Evolutionary conservation across 1,140 invertebrate genomes (phyloP).

Genomic region (Sminthurinus signatus): DNA sequence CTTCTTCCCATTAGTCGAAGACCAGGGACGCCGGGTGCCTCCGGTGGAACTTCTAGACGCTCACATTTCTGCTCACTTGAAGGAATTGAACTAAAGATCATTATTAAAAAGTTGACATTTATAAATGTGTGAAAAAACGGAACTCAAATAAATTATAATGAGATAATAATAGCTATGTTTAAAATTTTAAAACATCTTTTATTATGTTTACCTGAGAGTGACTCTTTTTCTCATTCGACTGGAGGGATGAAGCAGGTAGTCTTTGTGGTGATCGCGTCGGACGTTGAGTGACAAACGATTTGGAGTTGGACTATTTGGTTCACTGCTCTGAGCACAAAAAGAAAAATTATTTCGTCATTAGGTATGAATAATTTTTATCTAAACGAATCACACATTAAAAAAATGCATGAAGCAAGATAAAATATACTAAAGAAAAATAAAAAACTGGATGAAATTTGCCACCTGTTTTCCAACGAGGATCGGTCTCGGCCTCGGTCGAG

Average conservation of each 20-base stretch:
- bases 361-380: neutral
- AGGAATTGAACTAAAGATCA: constrained; percentile 7
- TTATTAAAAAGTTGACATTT: too few species aligned
- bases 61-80: neutral
- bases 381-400: neutral
- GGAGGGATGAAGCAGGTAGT: constrained; percentile 15
- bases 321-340: constrained; percentile 35
- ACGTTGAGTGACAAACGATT: constrained; percentile 14
- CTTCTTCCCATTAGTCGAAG: neutral
- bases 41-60: neutral
- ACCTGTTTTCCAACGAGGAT: constrained; percentile 23
- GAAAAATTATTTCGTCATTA: neutral
- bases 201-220: constrained; percentile 28
- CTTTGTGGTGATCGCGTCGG: constrained; percentile 8
- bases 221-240: constrained; percentile 38
- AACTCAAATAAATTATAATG: neutral
- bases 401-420: neutral
- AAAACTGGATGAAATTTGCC: neutral
- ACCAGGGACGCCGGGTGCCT: neutral
- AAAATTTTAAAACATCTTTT: neutral
- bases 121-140: too few species aligned
- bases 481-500: constrained; percentile 23
- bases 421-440: neutral
- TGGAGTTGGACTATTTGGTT: constrained; percentile 26
- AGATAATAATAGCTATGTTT: neutral